These are phyloP conservation scores for Campylorhamphus procurvoides DNA, from an alignment of 2,113 vertebrate species.

Conservation along the genomic window DNA sequence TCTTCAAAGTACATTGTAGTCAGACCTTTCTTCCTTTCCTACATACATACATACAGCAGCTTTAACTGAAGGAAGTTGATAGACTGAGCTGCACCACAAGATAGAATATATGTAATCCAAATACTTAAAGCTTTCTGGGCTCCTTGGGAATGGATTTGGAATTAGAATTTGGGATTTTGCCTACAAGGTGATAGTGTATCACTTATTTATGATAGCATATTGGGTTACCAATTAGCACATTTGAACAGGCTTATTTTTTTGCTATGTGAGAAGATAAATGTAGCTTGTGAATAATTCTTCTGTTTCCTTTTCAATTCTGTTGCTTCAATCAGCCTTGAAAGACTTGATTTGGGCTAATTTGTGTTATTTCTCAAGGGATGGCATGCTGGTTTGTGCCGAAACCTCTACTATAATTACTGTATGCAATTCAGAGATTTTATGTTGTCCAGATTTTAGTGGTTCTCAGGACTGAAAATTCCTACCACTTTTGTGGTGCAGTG, in stretches of 20 bases:
- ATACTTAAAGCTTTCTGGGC: neutral
- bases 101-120: neutral
- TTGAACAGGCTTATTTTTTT: neutral
- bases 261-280: neutral
- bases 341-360: neutral
- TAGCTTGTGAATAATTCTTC: neutral
- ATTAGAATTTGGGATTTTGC: neutral
- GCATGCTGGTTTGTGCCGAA: neutral
- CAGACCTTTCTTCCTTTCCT: neutral
- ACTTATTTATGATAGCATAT: neutral
- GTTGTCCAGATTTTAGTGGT: neutral
- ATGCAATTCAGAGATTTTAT: neutral
- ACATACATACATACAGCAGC: neutral
- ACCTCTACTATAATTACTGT: neutral
- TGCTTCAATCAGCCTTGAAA: neutral
- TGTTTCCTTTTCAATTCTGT: neutral
- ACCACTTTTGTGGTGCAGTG: neutral
- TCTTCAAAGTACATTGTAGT: neutral
- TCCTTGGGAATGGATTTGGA: neutral
- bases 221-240: neutral
- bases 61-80: neutral
- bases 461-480: neutral
- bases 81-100: neutral
- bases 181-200: neutral
- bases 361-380: neutral